These are phyloP conservation scores for Notolepis coatsorum DNA, from an alignment of 2,797 vertebrate genomes.

Conservation along the genomic window DNA sequence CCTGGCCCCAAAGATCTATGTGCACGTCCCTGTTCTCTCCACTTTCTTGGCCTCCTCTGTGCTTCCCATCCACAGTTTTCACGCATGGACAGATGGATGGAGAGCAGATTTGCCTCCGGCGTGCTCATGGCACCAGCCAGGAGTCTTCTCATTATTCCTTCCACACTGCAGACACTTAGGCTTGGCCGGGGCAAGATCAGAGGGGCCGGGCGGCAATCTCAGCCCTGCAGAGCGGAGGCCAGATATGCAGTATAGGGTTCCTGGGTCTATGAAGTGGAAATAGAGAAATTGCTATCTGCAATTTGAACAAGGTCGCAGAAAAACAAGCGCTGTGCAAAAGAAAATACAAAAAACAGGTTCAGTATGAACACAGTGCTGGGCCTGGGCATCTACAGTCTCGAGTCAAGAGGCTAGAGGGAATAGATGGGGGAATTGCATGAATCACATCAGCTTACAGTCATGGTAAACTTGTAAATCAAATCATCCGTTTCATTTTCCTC, in stretches of 20 bases:
- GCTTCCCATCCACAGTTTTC: constrained; percentile 42
- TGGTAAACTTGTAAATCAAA: constrained; percentile 25
- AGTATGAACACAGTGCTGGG: too few relatives aligned
- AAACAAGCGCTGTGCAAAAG: constrained; percentile 11
- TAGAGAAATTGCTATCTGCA: constrained; percentile 18
- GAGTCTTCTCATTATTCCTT: constrained; percentile 68
- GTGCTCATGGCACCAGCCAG: constrained; percentile 54
- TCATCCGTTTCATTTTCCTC: neutral
- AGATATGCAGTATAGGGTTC: constrained; percentile 38
- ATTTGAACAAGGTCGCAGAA: constrained; percentile 20
- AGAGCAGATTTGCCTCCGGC: constrained; percentile 70
- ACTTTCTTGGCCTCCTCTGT: constrained; percentile 23
- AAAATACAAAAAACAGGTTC: neutral
- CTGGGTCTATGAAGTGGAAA: constrained; percentile 39
- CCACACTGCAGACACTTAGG: constrained; percentile 38
- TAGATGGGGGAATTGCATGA: neutral
- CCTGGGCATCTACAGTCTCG: too few relatives aligned
- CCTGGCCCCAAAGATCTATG: too few relatives aligned
- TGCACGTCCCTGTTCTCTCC: constrained; percentile 46
- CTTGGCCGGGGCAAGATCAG: constrained; percentile 34
- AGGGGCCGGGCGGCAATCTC: constrained; percentile 47
- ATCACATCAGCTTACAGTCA: neutral
- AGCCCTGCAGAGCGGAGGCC: constrained; percentile 36
- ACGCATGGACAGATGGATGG: constrained; percentile 53
- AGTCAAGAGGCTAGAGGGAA: neutral